Percentiles rank a stretch among this genome's conserved stretches.
phyloP scores from a whole-genome alignment of 1,140 invertebrate genomes.

The Microplitis demolitor region DNA sequence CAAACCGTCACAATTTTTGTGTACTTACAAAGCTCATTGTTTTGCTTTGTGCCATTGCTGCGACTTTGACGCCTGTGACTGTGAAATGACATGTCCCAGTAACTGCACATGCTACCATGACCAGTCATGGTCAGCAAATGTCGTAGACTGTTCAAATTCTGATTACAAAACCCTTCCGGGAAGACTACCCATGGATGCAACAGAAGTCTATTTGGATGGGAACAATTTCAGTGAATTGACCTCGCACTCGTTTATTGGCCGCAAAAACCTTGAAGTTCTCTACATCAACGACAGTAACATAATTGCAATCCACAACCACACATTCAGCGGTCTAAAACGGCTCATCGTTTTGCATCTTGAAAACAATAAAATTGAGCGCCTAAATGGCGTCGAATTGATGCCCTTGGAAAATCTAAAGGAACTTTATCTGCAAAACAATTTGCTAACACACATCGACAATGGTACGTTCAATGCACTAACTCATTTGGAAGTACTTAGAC shows the following conservation, averaged over 20 bases:
- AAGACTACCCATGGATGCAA: constrained; percentile 87
- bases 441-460: constrained; percentile 74
- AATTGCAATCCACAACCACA: constrained; percentile 78
- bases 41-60: constrained; percentile 84
- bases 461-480: constrained; percentile 76
- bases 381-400: constrained; percentile 78
- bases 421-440: constrained; percentile 85
- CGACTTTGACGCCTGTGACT: constrained; percentile 86
- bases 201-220: constrained; percentile 86
- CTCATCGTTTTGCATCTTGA: constrained; percentile 81
- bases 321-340: constrained; percentile 80
- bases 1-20: constrained; percentile 77
- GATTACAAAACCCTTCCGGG: constrained; percentile 75
- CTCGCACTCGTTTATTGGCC: constrained; percentile 85
- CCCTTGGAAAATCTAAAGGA: constrained; percentile 76
- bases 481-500: constrained; percentile 75
- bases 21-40: constrained; percentile 81
- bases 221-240: constrained; percentile 79
- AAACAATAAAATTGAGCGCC: constrained; percentile 75
- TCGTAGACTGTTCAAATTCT: constrained; percentile 84
- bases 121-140: constrained; percentile 84
- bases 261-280: constrained; percentile 82
- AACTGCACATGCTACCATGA: constrained; percentile 88
- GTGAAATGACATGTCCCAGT: constrained; percentile 82
- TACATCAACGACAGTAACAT: constrained; percentile 84